These are phyloP conservation scores for Aphaenogaster floridana DNA, from an alignment of 1,140 invertebrate species.

Conservation along the genomic window DNA sequence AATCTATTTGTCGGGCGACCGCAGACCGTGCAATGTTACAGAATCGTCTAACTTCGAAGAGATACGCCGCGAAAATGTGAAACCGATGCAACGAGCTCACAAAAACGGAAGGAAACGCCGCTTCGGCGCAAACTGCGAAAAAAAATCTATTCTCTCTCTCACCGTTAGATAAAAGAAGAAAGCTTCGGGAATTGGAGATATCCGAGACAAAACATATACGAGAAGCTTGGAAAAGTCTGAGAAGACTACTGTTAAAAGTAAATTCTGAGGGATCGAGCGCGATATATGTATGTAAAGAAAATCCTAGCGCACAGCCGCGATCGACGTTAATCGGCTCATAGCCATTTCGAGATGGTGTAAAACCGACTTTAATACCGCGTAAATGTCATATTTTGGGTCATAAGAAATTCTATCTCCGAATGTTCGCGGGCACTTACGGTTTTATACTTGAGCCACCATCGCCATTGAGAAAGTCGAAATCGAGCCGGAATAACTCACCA, in stretches of 20 bases:
- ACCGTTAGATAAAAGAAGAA: constrained; percentile 40
- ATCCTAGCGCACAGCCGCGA: constrained; percentile 65
- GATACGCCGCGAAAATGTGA: constrained; percentile 39
- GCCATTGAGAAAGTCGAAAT: constrained; percentile 7
- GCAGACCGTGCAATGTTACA: constrained; percentile 74
- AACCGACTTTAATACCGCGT: constrained; percentile 71
- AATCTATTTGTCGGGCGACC: constrained; percentile 87
- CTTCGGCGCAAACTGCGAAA: constrained; percentile 30
- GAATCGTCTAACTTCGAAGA: constrained; percentile 44
- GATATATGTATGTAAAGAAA: constrained; percentile 55
- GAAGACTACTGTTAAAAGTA: constrained; percentile 59
- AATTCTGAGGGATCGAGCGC: constrained; percentile 56
- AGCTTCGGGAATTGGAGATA: constrained; percentile 11
- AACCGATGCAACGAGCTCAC: constrained; percentile 47
- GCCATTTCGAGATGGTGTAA: constrained; percentile 70
- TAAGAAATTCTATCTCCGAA: constrained; percentile 71
- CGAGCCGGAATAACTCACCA: constrained; percentile 5
- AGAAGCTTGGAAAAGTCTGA: constrained; percentile 44
- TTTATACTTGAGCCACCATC: constrained; percentile 29
- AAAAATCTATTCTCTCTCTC: constrained; percentile 27
- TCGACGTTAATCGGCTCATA: constrained; percentile 73
- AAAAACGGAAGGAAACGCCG: constrained; percentile 37
- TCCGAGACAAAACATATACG: constrained; percentile 25
- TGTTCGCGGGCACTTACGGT: constrained; percentile 14
- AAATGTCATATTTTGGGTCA: constrained; percentile 69